These are phyloP conservation scores for Dione juno DNA, from an alignment of 2,888 invertebrate species.

Conservation along the genomic window DNA sequence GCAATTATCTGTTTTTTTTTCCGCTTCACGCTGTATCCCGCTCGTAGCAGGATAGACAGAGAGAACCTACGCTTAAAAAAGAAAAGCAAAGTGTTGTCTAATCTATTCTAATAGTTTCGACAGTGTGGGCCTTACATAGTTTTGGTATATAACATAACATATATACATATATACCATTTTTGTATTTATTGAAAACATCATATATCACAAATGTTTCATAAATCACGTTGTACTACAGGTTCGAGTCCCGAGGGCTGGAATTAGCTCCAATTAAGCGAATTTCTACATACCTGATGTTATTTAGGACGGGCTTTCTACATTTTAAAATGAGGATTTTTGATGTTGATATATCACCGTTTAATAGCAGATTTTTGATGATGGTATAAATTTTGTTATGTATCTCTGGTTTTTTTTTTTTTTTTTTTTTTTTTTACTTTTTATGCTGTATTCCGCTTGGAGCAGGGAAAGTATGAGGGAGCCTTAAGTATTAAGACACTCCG, in stretches of 20 bases:
- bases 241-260: constrained; percentile 55
- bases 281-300: constrained; percentile 51
- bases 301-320: constrained; percentile 37
- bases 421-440: background rate
- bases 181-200: constrained; percentile 21
- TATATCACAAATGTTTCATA: constrained; percentile 37
- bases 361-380: constrained; percentile 18
- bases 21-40: too few relatives aligned
- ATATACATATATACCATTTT: background rate
- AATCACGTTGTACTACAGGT: constrained; percentile 40
- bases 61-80: too few relatives aligned
- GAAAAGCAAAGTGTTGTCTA: too few relatives aligned
- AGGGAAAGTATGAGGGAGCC: background rate
- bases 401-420: background rate
- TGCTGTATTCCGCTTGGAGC: background rate
- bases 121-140: too few relatives aligned
- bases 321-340: constrained; percentile 38
- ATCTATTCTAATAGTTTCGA: too few relatives aligned
- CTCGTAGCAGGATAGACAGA: too few relatives aligned
- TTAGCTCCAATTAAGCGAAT: constrained; percentile 65
- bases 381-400: background rate
- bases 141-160: too few relatives aligned
- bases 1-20: too few relatives aligned
- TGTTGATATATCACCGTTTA: constrained; percentile 28
- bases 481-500: background rate